These are phyloP conservation scores for Podargus strigoides DNA, from an alignment of 2,797 vertebrate genomes.

Conservation along the genomic window DNA sequence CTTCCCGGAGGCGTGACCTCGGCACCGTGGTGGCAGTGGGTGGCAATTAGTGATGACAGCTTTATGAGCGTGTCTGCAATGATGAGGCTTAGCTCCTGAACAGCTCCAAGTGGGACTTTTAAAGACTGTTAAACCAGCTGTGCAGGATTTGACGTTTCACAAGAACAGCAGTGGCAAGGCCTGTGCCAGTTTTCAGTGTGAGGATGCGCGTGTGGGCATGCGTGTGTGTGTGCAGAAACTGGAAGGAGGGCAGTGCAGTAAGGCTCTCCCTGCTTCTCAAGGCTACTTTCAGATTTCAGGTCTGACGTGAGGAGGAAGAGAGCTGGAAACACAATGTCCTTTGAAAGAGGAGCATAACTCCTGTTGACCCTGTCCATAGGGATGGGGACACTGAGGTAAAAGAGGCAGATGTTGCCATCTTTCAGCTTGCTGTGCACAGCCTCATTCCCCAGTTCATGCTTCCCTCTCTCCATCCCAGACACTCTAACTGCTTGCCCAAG, in stretches of 20 bases:
- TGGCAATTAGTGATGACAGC: slow-evolving; percentile 25
- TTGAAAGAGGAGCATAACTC: neutral
- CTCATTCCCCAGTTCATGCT: neutral
- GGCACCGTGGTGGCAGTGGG: neutral
- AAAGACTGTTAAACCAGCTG: slow-evolving; percentile 40
- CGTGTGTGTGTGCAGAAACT: neutral
- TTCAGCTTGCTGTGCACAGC: neutral
- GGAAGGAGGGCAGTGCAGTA: neutral
- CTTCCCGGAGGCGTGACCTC: neutral
- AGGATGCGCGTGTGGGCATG: neutral
- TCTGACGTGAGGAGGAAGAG: neutral
- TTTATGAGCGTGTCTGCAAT: slow-evolving; percentile 4
- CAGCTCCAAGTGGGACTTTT: slow-evolving; percentile 12
- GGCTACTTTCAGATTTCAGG: neutral
- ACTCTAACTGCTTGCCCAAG: neutral
- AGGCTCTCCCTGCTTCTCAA: neutral
- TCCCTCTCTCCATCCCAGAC: neutral
- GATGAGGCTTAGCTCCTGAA: slow-evolving; percentile 18
- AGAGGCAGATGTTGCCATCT: neutral
- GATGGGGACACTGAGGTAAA: neutral
- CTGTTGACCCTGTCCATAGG: neutral
- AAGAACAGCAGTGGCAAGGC: neutral
- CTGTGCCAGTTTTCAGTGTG: neutral
- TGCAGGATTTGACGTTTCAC: slow-evolving; percentile 26
- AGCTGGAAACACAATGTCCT: neutral